Conservation (phyloP, 2,888 invertebrate genomes). For the Lagria hirta region DNA sequence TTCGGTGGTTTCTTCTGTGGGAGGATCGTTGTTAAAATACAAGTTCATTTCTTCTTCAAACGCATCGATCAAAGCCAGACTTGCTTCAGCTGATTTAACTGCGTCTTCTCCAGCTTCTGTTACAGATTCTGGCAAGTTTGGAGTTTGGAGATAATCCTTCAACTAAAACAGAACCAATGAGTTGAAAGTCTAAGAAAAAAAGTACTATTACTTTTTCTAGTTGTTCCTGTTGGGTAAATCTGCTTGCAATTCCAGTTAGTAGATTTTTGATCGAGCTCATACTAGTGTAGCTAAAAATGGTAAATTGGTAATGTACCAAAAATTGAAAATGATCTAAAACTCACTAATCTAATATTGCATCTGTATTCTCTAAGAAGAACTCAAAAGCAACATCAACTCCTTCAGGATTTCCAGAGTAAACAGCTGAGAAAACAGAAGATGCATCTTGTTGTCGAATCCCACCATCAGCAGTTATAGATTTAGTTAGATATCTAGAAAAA, state of each 20-base stretch:
- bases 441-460: conserved; percentile 55
- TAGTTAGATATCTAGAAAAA: conserved; percentile 34
- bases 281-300: conserved; percentile 31
- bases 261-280: conserved; percentile 52
- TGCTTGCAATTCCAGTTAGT: conserved; percentile 37
- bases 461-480: conserved; percentile 29
- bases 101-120: not conserved
- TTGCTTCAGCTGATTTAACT: conserved; percentile 4
- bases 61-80: conserved; percentile 8
- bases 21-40: no score
- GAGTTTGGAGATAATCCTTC: not conserved
- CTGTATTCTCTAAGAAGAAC: conserved; percentile 54
- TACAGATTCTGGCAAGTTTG: conserved; percentile 1
- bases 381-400: conserved; percentile 56
- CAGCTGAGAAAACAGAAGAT: conserved; percentile 51
- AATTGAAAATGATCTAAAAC: conserved; percentile 4
- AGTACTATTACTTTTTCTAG: conserved; percentile 35
- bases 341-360: conserved; percentile 12
- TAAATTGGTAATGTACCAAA: no score
- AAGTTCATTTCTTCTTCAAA: conserved; percentile 9
- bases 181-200: not conserved
- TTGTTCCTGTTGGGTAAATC: conserved; percentile 37
- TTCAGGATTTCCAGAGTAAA: conserved; percentile 58
- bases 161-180: conserved; percentile 7
- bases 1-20: no score